phyloP scores from a whole-genome alignment of 2,888 invertebrate genomes.

The Gastracanthus pulcherrimus region DNA sequence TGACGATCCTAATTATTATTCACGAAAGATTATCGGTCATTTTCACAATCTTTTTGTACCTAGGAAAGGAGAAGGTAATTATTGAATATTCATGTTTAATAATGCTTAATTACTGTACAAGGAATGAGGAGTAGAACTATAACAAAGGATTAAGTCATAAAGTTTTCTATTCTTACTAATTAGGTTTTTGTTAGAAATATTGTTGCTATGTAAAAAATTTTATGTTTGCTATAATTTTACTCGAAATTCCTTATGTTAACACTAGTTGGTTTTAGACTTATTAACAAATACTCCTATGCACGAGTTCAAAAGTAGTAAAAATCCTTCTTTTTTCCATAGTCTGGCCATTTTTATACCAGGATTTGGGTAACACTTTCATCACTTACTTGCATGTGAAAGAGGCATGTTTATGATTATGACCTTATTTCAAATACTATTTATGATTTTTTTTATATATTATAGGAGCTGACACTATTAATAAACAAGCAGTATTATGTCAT shows the following conservation, averaged over 20 bases:
- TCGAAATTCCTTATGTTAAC: constrained; percentile 26
- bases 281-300: constrained; percentile 26
- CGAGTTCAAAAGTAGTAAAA: constrained; percentile 34
- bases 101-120: background rate
- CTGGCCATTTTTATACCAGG: constrained; percentile 93
- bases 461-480: constrained; percentile 94
- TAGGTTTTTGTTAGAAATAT: background rate
- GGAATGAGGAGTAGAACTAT: constrained; percentile 26
- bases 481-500: constrained; percentile 96
- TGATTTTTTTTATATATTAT: constrained; percentile 27
- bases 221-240: background rate
- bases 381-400: constrained; percentile 49
- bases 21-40: constrained; percentile 93
- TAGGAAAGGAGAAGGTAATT: constrained; percentile 92
- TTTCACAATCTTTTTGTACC: constrained; percentile 97
- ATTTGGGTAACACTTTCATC: constrained; percentile 83
- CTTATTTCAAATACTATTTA: constrained; percentile 20
- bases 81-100: background rate
- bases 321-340: constrained; percentile 82
- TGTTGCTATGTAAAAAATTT: background rate
- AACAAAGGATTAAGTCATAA: background rate
- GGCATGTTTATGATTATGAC: background rate
- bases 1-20: constrained; percentile 94
- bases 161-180: background rate
- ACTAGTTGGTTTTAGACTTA: constrained; percentile 5